Evolutionary conservation across 2,888 invertebrate genomes (phyloP), one percentile per base, ranked within the genome.

Genomic region (Tenthredo scrophulariae): DNA sequence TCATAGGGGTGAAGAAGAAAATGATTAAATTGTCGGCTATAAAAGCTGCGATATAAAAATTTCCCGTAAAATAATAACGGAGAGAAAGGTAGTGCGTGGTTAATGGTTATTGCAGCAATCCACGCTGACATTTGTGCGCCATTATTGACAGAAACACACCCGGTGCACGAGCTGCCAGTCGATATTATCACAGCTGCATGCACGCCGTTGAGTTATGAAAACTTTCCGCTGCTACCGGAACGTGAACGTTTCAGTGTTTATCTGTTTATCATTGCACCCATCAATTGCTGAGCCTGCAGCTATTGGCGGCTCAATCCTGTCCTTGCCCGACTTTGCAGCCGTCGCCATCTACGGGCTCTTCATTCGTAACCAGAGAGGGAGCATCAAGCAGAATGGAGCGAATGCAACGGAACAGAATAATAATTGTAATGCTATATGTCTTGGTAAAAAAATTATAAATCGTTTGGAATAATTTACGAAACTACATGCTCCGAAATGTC

Each of bases 111-210:
- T 77, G 77, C 46, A 77, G 77, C 77, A 77, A 77, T 77, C 50
- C 29, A 29, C 29, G 29, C 50, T 77, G 77, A 77, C 77, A 62
- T 65, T 80, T 50, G n/a, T 65, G 58, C 40, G 40, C 50, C 50
- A 80, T 80, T 80, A 80, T 80, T 80, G 58, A 80, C 62, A 62
- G 62, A 65, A 80, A 80, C 50, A 22, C 62, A 77, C 77, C 62
- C 37, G 80, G 80, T 80, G 80, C 58, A 33, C 80, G 62, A 22
- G 58, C 62, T 65, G 80, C 62, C 80, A 65, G 40, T 29, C 77
- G 77, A 79, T 79, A 67, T 84, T 84, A 84, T 84, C 84, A 65
- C 79, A 79, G 67, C 62, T 79, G 84, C 67, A 79, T 67, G 77
- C 77, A 46, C 33, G 43, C 70, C 84, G 82, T 62, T 33, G 43